Conservation (phyloP, 2,888 invertebrate genomes). For the Drosophila longiperda region DNA sequence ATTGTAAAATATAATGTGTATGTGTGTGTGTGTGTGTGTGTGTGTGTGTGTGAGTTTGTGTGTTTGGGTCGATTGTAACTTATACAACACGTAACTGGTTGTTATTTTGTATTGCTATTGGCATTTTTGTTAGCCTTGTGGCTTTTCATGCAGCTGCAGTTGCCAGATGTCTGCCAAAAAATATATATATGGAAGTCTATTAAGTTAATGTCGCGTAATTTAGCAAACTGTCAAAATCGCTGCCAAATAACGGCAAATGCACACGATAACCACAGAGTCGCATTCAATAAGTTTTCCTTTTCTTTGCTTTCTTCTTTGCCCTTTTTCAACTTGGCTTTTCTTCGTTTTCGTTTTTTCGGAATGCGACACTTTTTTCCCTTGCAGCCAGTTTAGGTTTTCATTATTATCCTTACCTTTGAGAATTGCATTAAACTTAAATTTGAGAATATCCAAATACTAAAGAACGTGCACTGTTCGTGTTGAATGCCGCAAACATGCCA, state of each 20-base stretch:
- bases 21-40: not conserved
- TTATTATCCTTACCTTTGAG: constrained; percentile 31
- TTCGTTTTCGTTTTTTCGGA: constrained; percentile 10
- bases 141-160: constrained; percentile 46
- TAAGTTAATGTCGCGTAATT: constrained; percentile 80
- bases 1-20: not conserved
- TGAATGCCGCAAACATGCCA: constrained; percentile 36
- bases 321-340: constrained; percentile 15
- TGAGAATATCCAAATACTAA: constrained; percentile 9
- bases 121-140: constrained; percentile 37
- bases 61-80: constrained; percentile 36
- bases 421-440: constrained; percentile 30
- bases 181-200: constrained; percentile 70
- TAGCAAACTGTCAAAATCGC: constrained; percentile 79
- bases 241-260: constrained; percentile 68
- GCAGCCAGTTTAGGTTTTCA: constrained; percentile 28
- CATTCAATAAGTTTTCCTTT: constrained; percentile 67
- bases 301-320: constrained; percentile 12
- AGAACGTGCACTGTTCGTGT: not conserved
- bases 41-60: not conserved
- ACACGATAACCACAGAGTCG: constrained; percentile 46
- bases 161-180: constrained; percentile 73
- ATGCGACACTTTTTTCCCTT: constrained; percentile 23
- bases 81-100: constrained; percentile 42
- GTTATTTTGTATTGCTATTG: constrained; percentile 59